Percentiles rank a stretch among this genome's conserved stretches.
Evolutionary conservation across 2,888 invertebrate genomes (phyloP).

Genomic region (Meteorus cinctellus): DNA sequence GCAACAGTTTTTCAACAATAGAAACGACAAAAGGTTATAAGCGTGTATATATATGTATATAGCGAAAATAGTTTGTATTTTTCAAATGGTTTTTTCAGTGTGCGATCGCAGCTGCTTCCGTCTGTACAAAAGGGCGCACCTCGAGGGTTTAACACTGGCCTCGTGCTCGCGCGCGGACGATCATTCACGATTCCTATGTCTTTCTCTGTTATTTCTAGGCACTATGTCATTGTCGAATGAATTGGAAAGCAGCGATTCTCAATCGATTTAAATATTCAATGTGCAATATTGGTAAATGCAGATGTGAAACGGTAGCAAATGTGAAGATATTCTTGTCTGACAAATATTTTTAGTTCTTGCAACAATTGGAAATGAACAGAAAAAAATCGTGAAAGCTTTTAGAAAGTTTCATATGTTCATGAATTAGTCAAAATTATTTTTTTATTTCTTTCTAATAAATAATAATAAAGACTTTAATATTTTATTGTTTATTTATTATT

Average conservation of each 20-base stretch:
- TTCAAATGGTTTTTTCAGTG: constrained; percentile 40
- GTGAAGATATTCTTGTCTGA: no score
- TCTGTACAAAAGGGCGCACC: constrained; percentile 44
- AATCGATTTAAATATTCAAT: constrained; percentile 25
- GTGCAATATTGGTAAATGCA: neutral
- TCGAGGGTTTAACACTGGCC: constrained; percentile 42
- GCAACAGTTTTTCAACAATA: constrained; percentile 51
- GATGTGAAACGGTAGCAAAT: no score
- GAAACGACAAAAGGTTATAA: constrained; percentile 34
- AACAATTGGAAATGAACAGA: no score
- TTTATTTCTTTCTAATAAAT: no score
- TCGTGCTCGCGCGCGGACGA: constrained; percentile 26
- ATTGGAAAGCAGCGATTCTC: constrained; percentile 45
- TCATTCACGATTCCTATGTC: neutral
- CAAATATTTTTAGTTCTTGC: no score
- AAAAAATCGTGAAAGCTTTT: no score
- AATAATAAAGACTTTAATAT: no score
- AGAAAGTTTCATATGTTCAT: no score
- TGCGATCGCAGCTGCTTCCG: constrained; percentile 45
- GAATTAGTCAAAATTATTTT: no score
- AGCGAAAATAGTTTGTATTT: constrained; percentile 39
- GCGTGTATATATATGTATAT: constrained; percentile 7
- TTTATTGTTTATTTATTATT: no score
- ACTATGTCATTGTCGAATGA: constrained; percentile 39
- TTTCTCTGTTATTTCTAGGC: neutral